phyloP scores from a whole-genome alignment of 2,797 vertebrate genomes.

The Pantherophis vulpinus region DNA sequence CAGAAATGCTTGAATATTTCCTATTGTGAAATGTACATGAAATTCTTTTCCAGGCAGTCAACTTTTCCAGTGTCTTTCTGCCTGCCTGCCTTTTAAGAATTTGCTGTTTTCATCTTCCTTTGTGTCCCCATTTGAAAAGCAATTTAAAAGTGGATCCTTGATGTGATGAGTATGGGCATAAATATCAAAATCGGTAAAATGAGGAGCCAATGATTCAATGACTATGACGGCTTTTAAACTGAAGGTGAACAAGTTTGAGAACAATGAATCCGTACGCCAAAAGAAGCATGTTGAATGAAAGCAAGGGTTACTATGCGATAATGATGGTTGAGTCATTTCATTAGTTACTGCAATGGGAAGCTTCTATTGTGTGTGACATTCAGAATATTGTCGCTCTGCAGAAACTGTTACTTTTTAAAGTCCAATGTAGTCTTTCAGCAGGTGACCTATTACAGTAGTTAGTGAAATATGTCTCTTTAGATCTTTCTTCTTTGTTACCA shows the following conservation, averaged over 20 bases:
- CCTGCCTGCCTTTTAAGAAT: not conserved
- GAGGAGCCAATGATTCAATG: not conserved
- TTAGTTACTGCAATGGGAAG: not conserved
- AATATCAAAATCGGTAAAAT: not conserved
- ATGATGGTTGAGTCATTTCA: not conserved
- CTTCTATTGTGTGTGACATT: not conserved
- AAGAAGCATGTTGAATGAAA: not conserved
- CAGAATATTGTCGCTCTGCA: not conserved
- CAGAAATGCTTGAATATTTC: not conserved
- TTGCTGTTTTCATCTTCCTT: not conserved
- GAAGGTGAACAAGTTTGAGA: not conserved
- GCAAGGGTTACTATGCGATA: not conserved
- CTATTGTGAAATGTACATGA: not conserved
- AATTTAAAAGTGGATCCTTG: not conserved
- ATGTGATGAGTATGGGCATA: not conserved
- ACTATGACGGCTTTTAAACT: not conserved
- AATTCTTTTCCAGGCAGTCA: not conserved
- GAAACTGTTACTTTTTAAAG: not conserved
- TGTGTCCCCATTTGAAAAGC: not conserved
- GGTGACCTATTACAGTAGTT: slow-evolving; percentile 15
- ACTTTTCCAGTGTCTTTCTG: not conserved
- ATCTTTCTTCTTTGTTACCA: not conserved
- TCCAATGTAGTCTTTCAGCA: slow-evolving; percentile 33
- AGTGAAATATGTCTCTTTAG: slow-evolving; percentile 28
- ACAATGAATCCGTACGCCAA: not conserved